Evolutionary conservation across 1,140 invertebrate species (phyloP).

Genomic region (Heliconius hewitsoni): DNA sequence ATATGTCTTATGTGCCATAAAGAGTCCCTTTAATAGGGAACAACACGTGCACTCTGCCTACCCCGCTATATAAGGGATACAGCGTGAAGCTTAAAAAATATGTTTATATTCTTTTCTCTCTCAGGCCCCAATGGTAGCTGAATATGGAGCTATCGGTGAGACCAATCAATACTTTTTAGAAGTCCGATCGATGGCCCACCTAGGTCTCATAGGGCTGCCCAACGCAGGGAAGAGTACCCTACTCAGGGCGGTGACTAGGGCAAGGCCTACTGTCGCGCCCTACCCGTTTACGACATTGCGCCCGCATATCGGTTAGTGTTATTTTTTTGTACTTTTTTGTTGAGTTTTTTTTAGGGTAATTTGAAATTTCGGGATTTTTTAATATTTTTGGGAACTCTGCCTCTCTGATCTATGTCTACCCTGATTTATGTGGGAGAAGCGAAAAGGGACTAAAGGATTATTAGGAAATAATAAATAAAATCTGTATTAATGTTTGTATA

Average conservation of each 20-base stretch:
- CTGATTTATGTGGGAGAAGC: too few relatives aligned
- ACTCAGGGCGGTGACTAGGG: conserved; percentile 93
- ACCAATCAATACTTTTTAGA: conserved; percentile 88
- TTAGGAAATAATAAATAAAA: too few relatives aligned
- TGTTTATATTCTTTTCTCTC: neutral
- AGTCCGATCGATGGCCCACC: conserved; percentile 95
- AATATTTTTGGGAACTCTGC: too few relatives aligned
- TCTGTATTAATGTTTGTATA: too few relatives aligned
- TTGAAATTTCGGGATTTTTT: too few relatives aligned
- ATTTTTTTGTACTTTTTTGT: neutral
- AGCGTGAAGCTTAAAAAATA: neutral
- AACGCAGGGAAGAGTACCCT: conserved; percentile 99
- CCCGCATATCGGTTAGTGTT: conserved; percentile 89
- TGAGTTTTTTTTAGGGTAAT: neutral
- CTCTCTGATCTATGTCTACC: too few relatives aligned
- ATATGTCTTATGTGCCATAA: too few relatives aligned
- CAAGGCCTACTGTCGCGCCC: conserved; percentile 95
- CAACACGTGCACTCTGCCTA: too few relatives aligned
- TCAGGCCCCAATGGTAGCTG: conserved; percentile 90
- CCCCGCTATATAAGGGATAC: neutral
- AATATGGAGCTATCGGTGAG: conserved; percentile 94
- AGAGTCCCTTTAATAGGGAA: too few relatives aligned
- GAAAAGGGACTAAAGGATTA: too few relatives aligned
- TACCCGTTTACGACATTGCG: conserved; percentile 98
- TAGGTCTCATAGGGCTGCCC: conserved; percentile 96